Conservation (phyloP, 2,888 invertebrate genomes). For the Lymantria dispar region DNA sequence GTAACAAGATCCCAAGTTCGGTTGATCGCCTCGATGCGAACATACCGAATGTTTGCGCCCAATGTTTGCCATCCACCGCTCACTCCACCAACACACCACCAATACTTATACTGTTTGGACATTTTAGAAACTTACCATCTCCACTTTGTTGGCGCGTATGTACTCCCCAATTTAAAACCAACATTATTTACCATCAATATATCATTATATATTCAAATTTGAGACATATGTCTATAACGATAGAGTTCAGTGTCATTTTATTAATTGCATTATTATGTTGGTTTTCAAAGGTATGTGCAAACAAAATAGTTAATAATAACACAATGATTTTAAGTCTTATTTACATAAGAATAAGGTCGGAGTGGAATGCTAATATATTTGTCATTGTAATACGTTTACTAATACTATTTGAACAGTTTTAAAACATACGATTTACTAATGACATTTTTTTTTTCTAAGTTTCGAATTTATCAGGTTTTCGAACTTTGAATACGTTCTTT, state of each 20-base stretch:
- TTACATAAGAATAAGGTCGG: slow-evolving; percentile 17
- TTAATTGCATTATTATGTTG: not conserved
- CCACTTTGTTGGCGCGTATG: slow-evolving; percentile 51
- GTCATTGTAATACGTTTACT: slow-evolving; percentile 37
- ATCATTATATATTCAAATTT: not conserved
- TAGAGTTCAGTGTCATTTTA: slow-evolving; percentile 4
- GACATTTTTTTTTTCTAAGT: slow-evolving; percentile 28
- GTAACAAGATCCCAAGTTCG: slow-evolving; percentile 61
- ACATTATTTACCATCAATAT: slow-evolving; percentile 1
- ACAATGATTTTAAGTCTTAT: slow-evolving; percentile 36
- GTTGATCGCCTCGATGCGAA: slow-evolving; percentile 53
- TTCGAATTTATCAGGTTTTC: slow-evolving; percentile 13
- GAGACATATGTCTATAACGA: not conserved
- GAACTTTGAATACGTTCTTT: no score
- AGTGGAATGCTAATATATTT: slow-evolving; percentile 28
- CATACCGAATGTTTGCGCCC: slow-evolving; percentile 40
- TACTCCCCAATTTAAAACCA: slow-evolving; percentile 28
- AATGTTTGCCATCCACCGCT: slow-evolving; percentile 38
- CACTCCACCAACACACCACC: slow-evolving; percentile 26
- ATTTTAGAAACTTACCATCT: slow-evolving; percentile 73
- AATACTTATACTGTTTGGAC: slow-evolving; percentile 57
- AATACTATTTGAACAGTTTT: slow-evolving; percentile 38
- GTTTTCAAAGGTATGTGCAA: slow-evolving; percentile 33
- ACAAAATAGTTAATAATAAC: slow-evolving; percentile 37
- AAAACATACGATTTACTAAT: slow-evolving; percentile 34